These are phyloP conservation scores for Anarsia innoxiella DNA, from an alignment of 2,888 invertebrate species.

Conservation along the genomic window DNA sequence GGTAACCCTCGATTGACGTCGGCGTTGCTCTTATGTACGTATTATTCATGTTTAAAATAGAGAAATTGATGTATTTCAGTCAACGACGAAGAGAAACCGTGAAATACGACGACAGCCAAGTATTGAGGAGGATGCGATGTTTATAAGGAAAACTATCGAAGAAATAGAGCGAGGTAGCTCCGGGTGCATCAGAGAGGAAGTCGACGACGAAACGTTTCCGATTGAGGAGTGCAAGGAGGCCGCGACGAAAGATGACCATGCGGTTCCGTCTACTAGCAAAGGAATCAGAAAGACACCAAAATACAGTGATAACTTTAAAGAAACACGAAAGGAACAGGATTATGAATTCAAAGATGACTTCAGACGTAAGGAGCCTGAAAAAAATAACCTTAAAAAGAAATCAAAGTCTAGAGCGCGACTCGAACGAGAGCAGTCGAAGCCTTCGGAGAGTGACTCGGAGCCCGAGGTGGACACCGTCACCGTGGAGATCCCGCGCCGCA, in stretches of 20 bases:
- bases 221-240: slow-evolving; percentile 2
- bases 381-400: slow-evolving; percentile 63
- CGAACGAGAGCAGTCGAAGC: slow-evolving; percentile 67
- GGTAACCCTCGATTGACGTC: no score
- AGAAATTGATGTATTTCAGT: slow-evolving; percentile 28
- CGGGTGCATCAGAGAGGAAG: slow-evolving; percentile 42
- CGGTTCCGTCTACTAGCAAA: slow-evolving; percentile 36
- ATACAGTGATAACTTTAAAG: slow-evolving; percentile 25
- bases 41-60: slow-evolving; percentile 7
- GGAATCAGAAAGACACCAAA: slow-evolving; percentile 32
- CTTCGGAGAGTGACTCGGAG: slow-evolving; percentile 67
- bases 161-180: slow-evolving; percentile 65
- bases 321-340: slow-evolving; percentile 24
- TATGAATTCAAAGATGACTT: slow-evolving; percentile 47
- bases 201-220: slow-evolving; percentile 24
- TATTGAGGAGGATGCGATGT: slow-evolving; percentile 65
- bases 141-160: slow-evolving; percentile 65
- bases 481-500: slow-evolving; percentile 65
- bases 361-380: slow-evolving; percentile 52
- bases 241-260: slow-evolving; percentile 18
- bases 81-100: slow-evolving; percentile 38
- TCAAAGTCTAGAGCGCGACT: slow-evolving; percentile 61
- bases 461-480: slow-evolving; percentile 67
- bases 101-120: slow-evolving; percentile 55
- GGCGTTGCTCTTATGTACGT: no score